Base-by-base conservation (phyloP, 2,888 invertebrate species). In the Abrostola tripartita region DNA sequence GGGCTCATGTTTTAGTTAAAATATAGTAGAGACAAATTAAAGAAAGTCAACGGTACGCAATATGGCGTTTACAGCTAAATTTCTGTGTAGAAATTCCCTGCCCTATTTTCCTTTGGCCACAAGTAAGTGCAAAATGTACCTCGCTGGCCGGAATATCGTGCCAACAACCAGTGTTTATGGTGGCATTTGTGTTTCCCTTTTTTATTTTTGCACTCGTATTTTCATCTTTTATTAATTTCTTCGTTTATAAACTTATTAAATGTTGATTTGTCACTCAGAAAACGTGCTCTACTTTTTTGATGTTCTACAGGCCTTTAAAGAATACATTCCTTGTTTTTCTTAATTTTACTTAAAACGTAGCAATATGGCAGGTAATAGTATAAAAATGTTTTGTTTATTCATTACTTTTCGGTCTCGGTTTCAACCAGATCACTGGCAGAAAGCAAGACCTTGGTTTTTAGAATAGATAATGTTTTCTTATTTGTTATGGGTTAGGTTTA, bases 91-190 rank as follows among this genome's bases (percentile, higher is more conserved):
- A 77, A 81, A 83, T 80, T 73, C 65, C 70, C 73, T 77, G 70
- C 72, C 71, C 73, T 78, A 78, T 79, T 82, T 83, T 78, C 65
- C 77, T 65, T 75, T 73, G 65, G 68, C 80, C 80, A 68, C 79
- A 82, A 82, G 80, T 80, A 79, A 83, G 81, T 81, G 76, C 68
- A 77, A 75, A 80, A 76, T 78, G 78, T 81, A 78, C 77, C 74
- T 72, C 61, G 68, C 68, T 71, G 62, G 68, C 66, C 62, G 68
- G 81, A 66, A 71, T 70, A 81, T 53, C 57, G 81, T 80, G 81
- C 80, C 80, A 81, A 80, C 81, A 77, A 74, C 67, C 61, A 54
- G 74, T 75, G 79, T 79, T 78, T 80, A 79, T 74, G 75, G 65
- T 65, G 65, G 47, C 71, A 69, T 74, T 78, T 68, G 56, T 70